A percentile compares a stretch with the other conserved stretches of the same genome.
Conservation (phyloP, 2,888 invertebrate genomes). For the Drosophila lutescens region DNA sequence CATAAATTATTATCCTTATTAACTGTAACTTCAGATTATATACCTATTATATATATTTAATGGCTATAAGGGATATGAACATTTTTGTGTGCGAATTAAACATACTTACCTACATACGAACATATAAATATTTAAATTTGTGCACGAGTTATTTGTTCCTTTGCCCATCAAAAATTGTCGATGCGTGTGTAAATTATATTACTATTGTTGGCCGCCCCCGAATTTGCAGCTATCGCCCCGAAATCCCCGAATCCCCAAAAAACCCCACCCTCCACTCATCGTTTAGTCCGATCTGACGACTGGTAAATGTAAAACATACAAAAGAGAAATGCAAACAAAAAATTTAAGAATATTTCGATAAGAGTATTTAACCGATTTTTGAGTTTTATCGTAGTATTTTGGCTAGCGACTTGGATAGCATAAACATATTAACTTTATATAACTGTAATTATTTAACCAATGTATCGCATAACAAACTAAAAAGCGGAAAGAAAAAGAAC, state of each 20-base stretch:
- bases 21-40: conserved; percentile 34
- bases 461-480: conserved; percentile 25
- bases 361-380: conserved; percentile 41
- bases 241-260: conserved; percentile 2
- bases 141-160: conserved; percentile 52
- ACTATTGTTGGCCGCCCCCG: conserved; percentile 20
- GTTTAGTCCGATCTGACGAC: conserved; percentile 17
- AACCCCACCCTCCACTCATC: conserved; percentile 1
- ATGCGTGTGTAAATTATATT: conserved; percentile 47
- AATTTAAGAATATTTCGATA: conserved; percentile 40
- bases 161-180: conserved; percentile 21
- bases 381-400: conserved; percentile 51
- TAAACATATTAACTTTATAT: conserved; percentile 48
- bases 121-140: conserved; percentile 43
- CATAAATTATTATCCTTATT: conserved; percentile 60
- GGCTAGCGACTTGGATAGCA: conserved; percentile 56
- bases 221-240: conserved; percentile 8
- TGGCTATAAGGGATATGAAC: conserved; percentile 45
- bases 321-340: conserved; percentile 27
- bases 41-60: conserved; percentile 38
- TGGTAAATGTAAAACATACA: conserved; percentile 23
- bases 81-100: conserved; percentile 49
- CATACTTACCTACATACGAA: conserved; percentile 40
- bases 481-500: conserved; percentile 8
- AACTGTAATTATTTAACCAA: conserved; percentile 46